Conservation (phyloP, 1,140 invertebrate species). For the Drosophila aff. region DNA sequence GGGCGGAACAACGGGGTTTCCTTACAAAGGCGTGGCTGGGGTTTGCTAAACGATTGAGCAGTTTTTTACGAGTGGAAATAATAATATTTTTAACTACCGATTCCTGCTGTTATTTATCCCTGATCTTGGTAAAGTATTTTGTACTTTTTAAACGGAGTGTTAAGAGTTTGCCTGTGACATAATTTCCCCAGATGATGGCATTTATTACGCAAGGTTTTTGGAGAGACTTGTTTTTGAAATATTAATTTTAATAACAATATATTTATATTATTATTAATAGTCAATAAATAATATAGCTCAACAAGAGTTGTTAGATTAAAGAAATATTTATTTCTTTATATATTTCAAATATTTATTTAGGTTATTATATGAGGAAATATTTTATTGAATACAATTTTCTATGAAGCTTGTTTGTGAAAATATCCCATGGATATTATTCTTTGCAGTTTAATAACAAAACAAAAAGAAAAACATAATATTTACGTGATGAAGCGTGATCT, state of each 20-base stretch:
- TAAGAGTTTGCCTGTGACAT: neutral
- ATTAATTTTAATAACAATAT: too few species aligned
- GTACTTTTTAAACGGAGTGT: neutral
- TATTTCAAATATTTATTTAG: too few species aligned
- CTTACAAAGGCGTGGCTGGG: constrained; percentile 21
- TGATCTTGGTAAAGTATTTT: neutral
- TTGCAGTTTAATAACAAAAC: neutral
- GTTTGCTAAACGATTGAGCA: constrained; percentile 24
- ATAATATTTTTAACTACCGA: constrained; percentile 7
- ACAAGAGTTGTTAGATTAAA: too few species aligned
- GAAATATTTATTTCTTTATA: too few species aligned
- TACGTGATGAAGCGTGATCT: constrained; percentile 6
- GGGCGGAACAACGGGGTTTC: constrained; percentile 53
- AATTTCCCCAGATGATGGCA: neutral
- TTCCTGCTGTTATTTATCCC: constrained; percentile 7
- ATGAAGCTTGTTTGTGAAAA: neutral
- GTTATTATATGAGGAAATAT: too few species aligned
- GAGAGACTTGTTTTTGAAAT: neutral
- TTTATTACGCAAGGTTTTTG: too few species aligned
- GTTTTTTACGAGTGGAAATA: constrained; percentile 16
- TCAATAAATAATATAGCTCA: too few species aligned
- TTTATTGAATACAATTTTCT: too few species aligned
- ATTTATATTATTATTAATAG: too few species aligned
- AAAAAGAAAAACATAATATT: neutral
- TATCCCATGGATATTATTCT: too few species aligned